These are phyloP conservation scores for Synaphobranchus kaupii DNA, from an alignment of 2,797 vertebrate species.

Conservation along the genomic window DNA sequence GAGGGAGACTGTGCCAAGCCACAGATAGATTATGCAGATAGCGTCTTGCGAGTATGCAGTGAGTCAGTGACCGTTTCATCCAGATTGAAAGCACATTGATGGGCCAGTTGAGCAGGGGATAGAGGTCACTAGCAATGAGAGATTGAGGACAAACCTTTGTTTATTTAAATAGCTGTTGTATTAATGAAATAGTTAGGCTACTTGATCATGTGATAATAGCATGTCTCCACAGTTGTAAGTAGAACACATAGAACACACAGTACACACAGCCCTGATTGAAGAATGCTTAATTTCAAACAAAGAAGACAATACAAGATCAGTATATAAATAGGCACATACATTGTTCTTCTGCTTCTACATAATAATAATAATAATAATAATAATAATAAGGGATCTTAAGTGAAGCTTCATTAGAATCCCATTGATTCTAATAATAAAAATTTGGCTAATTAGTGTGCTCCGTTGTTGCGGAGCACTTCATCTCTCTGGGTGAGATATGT, in stretches of 20 bases:
- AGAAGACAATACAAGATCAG: neutral
- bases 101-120: neutral
- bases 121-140: neutral
- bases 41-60: neutral
- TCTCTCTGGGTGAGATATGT: neutral
- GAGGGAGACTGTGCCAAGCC: constrained; percentile 16
- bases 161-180: neutral
- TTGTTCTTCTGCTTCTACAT: neutral
- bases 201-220: neutral
- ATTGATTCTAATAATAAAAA: neutral
- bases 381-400: neutral
- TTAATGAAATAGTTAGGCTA: neutral
- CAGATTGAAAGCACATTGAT: constrained; percentile 16
- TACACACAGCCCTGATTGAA: constrained; percentile 45
- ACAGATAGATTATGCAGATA: constrained; percentile 32
- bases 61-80: neutral
- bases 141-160: neutral
- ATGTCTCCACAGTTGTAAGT: neutral
- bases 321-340: neutral
- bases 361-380: neutral
- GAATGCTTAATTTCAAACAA: constrained; percentile 6
- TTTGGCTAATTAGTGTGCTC: neutral
- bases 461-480: neutral
- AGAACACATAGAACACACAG: neutral
- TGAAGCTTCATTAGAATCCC: no score